Percentiles rank a stretch among this genome's conserved stretches.
Conservation (phyloP, 92 coral and sea anemone species). For the Actinostola sp. region DNA sequence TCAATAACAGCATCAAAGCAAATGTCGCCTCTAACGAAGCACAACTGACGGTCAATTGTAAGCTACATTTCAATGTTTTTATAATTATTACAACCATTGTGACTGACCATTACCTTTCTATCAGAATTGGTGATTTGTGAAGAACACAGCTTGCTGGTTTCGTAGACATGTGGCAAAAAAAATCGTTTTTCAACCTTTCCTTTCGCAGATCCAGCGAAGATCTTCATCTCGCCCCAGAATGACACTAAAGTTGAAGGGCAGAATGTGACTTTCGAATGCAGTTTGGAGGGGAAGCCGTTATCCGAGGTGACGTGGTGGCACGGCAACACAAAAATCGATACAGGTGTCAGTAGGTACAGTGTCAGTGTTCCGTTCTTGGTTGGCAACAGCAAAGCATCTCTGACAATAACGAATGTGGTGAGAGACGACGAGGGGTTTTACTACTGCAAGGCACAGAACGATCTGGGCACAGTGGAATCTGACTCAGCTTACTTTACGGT, state of each 20-base stretch:
- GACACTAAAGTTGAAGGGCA: slow-evolving; percentile 19
- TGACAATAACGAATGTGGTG: slow-evolving; percentile 30
- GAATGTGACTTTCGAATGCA: slow-evolving; percentile 31
- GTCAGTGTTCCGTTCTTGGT: background rate
- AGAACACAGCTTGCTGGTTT: too few species aligned
- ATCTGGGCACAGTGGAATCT: slow-evolving; percentile 1
- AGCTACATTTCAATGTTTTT: background rate
- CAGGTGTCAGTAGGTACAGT: background rate
- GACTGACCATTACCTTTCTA: too few species aligned
- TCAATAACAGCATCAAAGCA: slow-evolving; percentile 12
- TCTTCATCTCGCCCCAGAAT: slow-evolving; percentile 17
- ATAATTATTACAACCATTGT: too few species aligned
- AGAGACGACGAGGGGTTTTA: slow-evolving; percentile 29
- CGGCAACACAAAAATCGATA: too few species aligned
- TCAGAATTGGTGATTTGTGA: too few species aligned
- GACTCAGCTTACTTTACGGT: slow-evolving; percentile 13
- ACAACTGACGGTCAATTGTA: slow-evolving; percentile 15
- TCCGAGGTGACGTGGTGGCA: slow-evolving; percentile 40
- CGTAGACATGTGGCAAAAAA: too few species aligned
- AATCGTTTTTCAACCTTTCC: background rate
- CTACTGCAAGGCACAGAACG: too few species aligned
- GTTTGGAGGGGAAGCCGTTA: slow-evolving; percentile 36
- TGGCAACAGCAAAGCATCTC: background rate
- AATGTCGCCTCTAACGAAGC: background rate
- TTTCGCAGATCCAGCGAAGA: slow-evolving; percentile 18